Evolutionary conservation across 2,888 invertebrate species (phyloP), one percentile per base, ranked within the genome.

Genomic region (Drosophila emarginata): DNA sequence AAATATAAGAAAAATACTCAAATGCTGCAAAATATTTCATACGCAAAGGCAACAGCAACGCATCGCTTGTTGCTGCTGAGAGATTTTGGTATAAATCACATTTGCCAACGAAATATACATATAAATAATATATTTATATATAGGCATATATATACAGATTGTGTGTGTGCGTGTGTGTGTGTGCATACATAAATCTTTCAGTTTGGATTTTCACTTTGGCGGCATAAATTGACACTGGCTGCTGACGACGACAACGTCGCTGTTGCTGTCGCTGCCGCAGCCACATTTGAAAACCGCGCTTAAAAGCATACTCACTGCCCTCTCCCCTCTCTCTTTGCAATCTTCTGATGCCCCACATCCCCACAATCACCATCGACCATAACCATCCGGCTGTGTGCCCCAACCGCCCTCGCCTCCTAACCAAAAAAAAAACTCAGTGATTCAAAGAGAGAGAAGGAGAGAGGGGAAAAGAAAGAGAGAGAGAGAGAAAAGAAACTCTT

Each of bases 141-240:
- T 59, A 52, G 52, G 63, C 53, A 45, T 62, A 50, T 51, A 40
- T 60, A 50, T 40, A 40, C 4, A 26, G 1, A 26, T 5, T 50
- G 14, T 40, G 51, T 28, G 52, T 39, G 56, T 67, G 52, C 39
- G 18, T 52, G 58, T 67, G 52, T 45, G 52, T 63, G 45, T 45
- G 18, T 45, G 71, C 75, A 77, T 62, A 71, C 83, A 83, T 83
- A 83, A 89, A 88, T 83, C 83, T 89, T 89, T 83, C 83, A 88
- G 79, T 77, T 89, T 82, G 88, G 76, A 85, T 85, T 85, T 85
- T 85, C 89, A 88, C 88, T 89, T 88, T 88, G 76, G 74, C 78
- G 86, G 87, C 88, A 89, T 87, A 85, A 85, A 85, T 89, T 89
- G 88, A 85, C 89, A 88, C 87, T 88, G 88, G 89, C 86, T 75